Evolutionary conservation across 2,797 vertebrate genomes (phyloP).

Genomic region (Dicrostonyx torquatus): DNA sequence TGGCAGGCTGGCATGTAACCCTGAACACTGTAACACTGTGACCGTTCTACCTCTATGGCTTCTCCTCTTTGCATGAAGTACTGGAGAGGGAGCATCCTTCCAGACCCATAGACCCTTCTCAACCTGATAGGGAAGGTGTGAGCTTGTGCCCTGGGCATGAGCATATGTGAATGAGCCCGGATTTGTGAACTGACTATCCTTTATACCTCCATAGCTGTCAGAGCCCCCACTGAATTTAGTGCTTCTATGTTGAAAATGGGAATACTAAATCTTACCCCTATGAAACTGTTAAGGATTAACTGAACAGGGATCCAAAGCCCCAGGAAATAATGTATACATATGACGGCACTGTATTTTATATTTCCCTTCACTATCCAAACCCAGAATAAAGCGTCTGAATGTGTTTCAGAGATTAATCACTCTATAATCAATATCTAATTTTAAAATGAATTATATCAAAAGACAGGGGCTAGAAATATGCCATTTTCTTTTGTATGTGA

Average conservation of each 20-base stretch:
- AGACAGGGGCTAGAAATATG: slow-evolving; percentile 32
- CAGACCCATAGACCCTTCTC: background rate
- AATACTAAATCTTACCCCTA: background rate
- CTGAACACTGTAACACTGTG: background rate
- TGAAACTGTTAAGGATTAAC: background rate
- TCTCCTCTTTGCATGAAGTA: background rate
- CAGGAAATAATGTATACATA: background rate
- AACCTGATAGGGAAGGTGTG: background rate
- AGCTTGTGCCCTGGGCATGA: background rate
- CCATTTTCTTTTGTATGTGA: slow-evolving; percentile 51
- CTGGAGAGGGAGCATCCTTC: background rate
- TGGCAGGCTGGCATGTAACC: background rate
- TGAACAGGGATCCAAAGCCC: background rate
- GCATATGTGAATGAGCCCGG: background rate
- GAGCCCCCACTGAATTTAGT: background rate
- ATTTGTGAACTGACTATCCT: background rate
- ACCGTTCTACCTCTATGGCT: slow-evolving; percentile 33
- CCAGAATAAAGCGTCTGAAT: background rate
- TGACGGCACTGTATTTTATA: background rate
- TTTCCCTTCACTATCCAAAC: slow-evolving; percentile 8
- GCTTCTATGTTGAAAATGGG: slow-evolving; percentile 28
- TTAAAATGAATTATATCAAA: slow-evolving; percentile 29
- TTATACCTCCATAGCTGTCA: slow-evolving; percentile 9
- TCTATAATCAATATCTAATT: slow-evolving; percentile 63
- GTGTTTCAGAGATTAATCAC: slow-evolving; percentile 52